Evolutionary conservation across 2,113 vertebrate genomes (phyloP), one percentile per base, ranked within the genome.

Genomic region (Pandion haliaetus): DNA sequence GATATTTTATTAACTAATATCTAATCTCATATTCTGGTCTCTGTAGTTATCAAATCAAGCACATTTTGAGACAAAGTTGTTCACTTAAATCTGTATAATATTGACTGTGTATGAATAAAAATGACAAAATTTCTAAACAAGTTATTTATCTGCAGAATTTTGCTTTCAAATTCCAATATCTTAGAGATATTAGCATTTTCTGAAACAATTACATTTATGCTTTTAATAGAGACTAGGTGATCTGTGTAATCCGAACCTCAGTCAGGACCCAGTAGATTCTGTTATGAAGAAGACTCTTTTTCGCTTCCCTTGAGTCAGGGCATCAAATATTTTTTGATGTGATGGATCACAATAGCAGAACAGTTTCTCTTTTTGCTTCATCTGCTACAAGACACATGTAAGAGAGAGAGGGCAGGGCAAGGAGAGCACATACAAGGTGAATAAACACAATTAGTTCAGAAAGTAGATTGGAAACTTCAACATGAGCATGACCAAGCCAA

Each of bases 1-100:
- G 95, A 52, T 88, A 81, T 85, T 91, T 95, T 80, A 83, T 79
- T 80, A 83, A 77, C 77, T 87, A 92, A 91, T 77, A 44, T 20
- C 32, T 65, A 82, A 2, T 42, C 42, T 77, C 38, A 29, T n/a
- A 11, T 74, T 31, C 61, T 24, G 14, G 50, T 65, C 69, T 78
- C 79, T 76, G 16, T 7, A 67, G 31, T 80, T 91, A 80, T 70
- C 62, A 95, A 94, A 82, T 77, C n/a, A 95, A 83, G 29, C 50
- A 34, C 50, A 31, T 85, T 91, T 94, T 91, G 63, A 85, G 84
- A 82, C 40, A 76, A 77, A 87, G 19, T 29, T 82, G 31, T 87
- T 95, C 86, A 32, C 47, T 76, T 78, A 86, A 89, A 90, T 59
- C 58, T 78, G 82, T 47, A 3, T 42, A 34, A 28, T 72, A 44